A percentile compares a stretch with the other conserved stretches of the same genome.
Evolutionary conservation across 2,888 invertebrate genomes (phyloP).

Genomic region (Protophormia terraenovae): DNA sequence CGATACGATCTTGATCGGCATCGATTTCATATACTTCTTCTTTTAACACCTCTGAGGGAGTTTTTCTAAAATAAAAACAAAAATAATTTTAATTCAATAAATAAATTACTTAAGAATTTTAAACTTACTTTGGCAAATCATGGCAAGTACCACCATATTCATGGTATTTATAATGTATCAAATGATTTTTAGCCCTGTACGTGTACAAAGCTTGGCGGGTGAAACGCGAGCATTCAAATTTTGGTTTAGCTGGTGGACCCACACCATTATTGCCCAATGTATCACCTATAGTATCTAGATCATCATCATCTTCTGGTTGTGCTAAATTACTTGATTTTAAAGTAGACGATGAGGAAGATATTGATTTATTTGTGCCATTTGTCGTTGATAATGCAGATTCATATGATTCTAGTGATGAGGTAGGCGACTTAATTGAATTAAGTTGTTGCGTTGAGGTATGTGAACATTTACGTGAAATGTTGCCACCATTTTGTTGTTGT

Average conservation of each 20-base stretch:
- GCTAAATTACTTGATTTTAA: slow-evolving; percentile 77
- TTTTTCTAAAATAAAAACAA: slow-evolving; percentile 73
- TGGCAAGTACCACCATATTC: slow-evolving; percentile 93
- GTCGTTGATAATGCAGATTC: slow-evolving; percentile 75
- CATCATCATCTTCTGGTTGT: slow-evolving; percentile 76
- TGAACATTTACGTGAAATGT: slow-evolving; percentile 76
- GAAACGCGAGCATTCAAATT: slow-evolving; percentile 82
- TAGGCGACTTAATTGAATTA: slow-evolving; percentile 70
- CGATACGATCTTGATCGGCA: slow-evolving; percentile 90
- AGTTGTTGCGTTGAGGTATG: slow-evolving; percentile 73
- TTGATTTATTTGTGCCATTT: slow-evolving; percentile 67
- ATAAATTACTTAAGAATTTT: background rate
- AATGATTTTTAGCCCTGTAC: slow-evolving; percentile 94
- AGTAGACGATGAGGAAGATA: slow-evolving; percentile 74
- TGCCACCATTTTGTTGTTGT: slow-evolving; percentile 71
- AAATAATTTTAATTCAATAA: background rate
- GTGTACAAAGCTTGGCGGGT: slow-evolving; percentile 85
- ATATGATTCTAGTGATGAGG: slow-evolving; percentile 76
- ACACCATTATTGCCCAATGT: slow-evolving; percentile 54
- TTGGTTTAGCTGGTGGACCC: slow-evolving; percentile 60
- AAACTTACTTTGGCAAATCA: slow-evolving; percentile 89
- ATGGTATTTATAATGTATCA: slow-evolving; percentile 95
- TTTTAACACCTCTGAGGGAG: slow-evolving; percentile 84
- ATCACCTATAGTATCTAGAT: slow-evolving; percentile 70
- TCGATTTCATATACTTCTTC: slow-evolving; percentile 96